Base-by-base conservation (phyloP, 1,140 invertebrate species). In the Heliothis subflexa region DNA sequence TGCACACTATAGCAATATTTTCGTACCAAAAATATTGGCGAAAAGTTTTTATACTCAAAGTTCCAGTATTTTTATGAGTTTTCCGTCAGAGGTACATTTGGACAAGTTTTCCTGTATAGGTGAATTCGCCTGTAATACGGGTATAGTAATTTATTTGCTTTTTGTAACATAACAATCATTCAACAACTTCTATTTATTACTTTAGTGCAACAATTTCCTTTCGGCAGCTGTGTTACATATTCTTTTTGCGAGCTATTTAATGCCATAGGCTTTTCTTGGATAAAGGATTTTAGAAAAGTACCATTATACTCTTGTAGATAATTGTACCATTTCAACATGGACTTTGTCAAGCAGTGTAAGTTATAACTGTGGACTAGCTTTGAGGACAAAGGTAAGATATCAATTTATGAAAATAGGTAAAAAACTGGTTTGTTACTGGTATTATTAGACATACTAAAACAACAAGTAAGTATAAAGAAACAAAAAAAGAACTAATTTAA, bases 61-160 rank as follows among this genome's bases (percentile, higher is more conserved):
- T 61, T 73, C 18, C 71, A 59, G 33, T 73, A 73, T 73, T 73
- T 72, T 73, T 73, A 73, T 73, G 71, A 73, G 54, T 73, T 73
- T 72, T 73, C 54, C 55, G 71, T 73, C 71, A 73, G 55, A 59
- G 71, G 12, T 47, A 73, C 33, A 16, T 73, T 73, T 73, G 71
- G n/a, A 61, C 33, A 59, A 73, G 54, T 73, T 73, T 73, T 49
- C 40, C 71, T 73, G 55, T 73, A 73, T 59, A 59, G 68, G 68
- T 71, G 68, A 18, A 55, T 54, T 71, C 50, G 9, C 40, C 16
- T 55, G 68, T 71, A 40, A 71, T 25, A 71, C 25, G 28, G 25
- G 25, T n/a, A 55, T 71, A 55, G 14, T 71, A 40, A 71, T 55
- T n/a, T 55, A 71, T 25, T 64, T 64, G 40, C 28, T 71, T 71